phyloP scores from a whole-genome alignment of 2,113 vertebrate genomes.

The Balaeniceps rex region DNA sequence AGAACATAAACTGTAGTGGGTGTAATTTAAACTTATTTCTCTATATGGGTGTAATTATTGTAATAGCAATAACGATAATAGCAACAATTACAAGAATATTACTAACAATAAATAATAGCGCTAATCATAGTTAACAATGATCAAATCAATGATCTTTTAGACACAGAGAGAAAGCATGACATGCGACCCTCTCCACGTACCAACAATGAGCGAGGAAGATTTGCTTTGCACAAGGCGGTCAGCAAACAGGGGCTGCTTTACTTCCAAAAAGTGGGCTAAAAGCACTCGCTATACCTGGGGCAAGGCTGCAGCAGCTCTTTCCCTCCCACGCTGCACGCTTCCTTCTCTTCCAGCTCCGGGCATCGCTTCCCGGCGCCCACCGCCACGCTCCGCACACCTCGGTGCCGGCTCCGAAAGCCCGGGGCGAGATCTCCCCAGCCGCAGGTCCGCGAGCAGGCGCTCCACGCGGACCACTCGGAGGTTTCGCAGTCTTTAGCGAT shows the following conservation, averaged over 20 bases:
- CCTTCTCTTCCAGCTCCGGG: slow-evolving; percentile 84
- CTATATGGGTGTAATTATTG: background rate
- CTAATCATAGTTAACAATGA: background rate
- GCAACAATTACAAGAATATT: background rate
- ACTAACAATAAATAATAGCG: background rate
- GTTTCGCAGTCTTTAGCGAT: slow-evolving; percentile 85
- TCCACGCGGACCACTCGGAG: slow-evolving; percentile 89
- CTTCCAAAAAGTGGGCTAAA: background rate
- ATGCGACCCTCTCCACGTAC: accelerated
- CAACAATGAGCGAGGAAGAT: background rate
- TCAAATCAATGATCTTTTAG: background rate
- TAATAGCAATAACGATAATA: background rate
- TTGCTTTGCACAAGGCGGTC: background rate
- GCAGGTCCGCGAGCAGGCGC: slow-evolving; percentile 85
- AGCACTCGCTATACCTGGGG: slow-evolving; percentile 78
- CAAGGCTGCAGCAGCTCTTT: slow-evolving; percentile 80
- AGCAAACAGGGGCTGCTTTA: background rate
- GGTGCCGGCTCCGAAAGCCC: slow-evolving; percentile 82
- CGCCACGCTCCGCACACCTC: slow-evolving; percentile 72
- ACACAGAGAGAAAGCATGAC: background rate
- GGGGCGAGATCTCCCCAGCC: slow-evolving; percentile 74
- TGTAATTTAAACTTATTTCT: background rate
- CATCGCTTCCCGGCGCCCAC: slow-evolving; percentile 79
- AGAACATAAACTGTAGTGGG: background rate
- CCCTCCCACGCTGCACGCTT: slow-evolving; percentile 80